These are phyloP conservation scores for Mythimna loreyi DNA, from an alignment of 2,888 invertebrate species.

Conservation along the genomic window DNA sequence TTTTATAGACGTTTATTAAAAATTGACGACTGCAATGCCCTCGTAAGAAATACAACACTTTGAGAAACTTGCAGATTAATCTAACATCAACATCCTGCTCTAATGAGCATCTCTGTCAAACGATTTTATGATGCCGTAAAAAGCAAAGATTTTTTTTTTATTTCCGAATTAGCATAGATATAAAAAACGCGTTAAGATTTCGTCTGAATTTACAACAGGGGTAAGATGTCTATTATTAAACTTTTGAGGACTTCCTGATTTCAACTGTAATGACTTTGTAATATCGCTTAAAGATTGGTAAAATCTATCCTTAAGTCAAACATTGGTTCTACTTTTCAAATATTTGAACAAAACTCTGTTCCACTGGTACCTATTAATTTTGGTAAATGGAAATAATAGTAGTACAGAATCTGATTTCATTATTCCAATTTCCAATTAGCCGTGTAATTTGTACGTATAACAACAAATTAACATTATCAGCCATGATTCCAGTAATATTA, in stretches of 20 bases:
- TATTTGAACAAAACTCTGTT: slow-evolving; percentile 41
- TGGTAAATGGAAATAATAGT: slow-evolving; percentile 35
- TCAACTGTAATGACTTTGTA: slow-evolving; percentile 47
- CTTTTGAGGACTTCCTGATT: slow-evolving; percentile 33
- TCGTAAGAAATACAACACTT: slow-evolving; percentile 26
- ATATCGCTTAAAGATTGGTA: slow-evolving; percentile 46
- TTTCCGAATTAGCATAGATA: slow-evolving; percentile 41
- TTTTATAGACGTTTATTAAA: slow-evolving; percentile 29
- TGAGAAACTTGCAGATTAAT: slow-evolving; percentile 30
- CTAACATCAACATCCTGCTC: slow-evolving; percentile 13
- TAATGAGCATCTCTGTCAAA: slow-evolving; percentile 45
- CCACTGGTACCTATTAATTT: slow-evolving; percentile 21
- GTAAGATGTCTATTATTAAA: slow-evolving; percentile 45
- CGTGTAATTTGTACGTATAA: background rate
- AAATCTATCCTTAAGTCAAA: slow-evolving; percentile 52
- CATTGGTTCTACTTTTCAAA: slow-evolving; percentile 45
- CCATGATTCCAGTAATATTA: slow-evolving; percentile 13
- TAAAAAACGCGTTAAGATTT: slow-evolving; percentile 41
- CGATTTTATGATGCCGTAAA: slow-evolving; percentile 53
- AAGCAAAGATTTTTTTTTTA: slow-evolving; percentile 37
- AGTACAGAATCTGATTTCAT: slow-evolving; percentile 1
- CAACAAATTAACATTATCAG: slow-evolving; percentile 34
- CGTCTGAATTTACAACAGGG: slow-evolving; percentile 32
- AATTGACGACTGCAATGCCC: slow-evolving; percentile 5
- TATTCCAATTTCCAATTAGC: slow-evolving; percentile 27